Percentiles rank a stretch among this genome's conserved stretches.
Evolutionary conservation across 2,888 invertebrate genomes (phyloP).

Genomic region (Diarsia dahlii): DNA sequence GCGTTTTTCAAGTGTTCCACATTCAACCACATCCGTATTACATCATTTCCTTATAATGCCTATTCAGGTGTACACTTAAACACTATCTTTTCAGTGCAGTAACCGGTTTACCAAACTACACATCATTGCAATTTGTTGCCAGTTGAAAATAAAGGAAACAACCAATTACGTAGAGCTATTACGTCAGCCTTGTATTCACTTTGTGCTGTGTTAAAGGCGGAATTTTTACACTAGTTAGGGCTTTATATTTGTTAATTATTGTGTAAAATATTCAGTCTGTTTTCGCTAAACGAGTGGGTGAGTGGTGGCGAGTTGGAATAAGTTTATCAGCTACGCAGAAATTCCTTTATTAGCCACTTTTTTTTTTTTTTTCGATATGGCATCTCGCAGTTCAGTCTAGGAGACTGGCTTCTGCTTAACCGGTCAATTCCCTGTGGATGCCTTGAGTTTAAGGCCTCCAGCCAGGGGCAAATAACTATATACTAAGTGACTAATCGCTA

Average conservation of each 20-base stretch:
- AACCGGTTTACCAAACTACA: conserved; percentile 69
- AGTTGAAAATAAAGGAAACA: conserved; percentile 72
- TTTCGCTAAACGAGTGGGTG: neutral
- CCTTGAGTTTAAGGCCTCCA: too few species aligned
- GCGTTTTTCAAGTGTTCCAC: conserved; percentile 20
- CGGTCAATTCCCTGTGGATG: too few species aligned
- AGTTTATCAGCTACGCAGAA: too few species aligned
- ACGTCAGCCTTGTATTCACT: conserved; percentile 21
- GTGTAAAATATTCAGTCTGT: neutral
- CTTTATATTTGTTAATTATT: neutral
- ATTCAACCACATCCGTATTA: conserved; percentile 30
- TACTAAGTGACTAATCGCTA: too few species aligned
- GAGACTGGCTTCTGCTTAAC: too few species aligned
- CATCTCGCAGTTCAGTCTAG: too few species aligned
- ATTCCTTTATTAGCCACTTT: too few species aligned
- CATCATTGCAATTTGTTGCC: conserved; percentile 52
- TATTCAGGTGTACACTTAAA: conserved; percentile 22
- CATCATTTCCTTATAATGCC: conserved; percentile 41
- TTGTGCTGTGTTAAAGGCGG: neutral
- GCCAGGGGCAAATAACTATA: too few species aligned
- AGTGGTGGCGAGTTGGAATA: neutral
- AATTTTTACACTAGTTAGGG: conserved; percentile 10
- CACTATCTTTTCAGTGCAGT: conserved; percentile 44
- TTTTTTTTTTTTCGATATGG: too few species aligned
- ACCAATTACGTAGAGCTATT: conserved; percentile 68